These are phyloP conservation scores for Onychomys leucogaster DNA, from an alignment of 2,797 vertebrate genomes.

Conservation along the genomic window DNA sequence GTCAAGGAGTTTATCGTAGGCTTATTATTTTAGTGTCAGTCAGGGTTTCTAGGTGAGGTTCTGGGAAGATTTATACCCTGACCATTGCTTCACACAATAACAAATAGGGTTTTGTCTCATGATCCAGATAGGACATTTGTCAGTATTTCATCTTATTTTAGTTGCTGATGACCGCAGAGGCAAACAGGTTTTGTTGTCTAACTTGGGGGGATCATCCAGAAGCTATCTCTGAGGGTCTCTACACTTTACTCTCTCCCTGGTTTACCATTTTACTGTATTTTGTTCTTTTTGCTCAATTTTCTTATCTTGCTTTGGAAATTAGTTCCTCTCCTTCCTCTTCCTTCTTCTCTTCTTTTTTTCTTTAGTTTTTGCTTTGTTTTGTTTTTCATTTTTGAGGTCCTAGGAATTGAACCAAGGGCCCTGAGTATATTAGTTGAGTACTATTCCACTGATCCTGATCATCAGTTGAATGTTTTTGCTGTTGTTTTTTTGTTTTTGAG, in stretches of 20 bases:
- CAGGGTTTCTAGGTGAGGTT: background rate
- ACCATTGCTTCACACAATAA: background rate
- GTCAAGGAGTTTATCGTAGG: background rate
- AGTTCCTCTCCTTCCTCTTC: background rate
- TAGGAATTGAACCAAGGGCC: background rate
- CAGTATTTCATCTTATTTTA: slow-evolving; percentile 43
- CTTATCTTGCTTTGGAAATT: slow-evolving; percentile 35
- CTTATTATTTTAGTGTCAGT: background rate
- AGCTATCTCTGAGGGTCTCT: slow-evolving; percentile 11
- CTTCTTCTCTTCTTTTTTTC: background rate
- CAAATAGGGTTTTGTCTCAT: slow-evolving; percentile 8
- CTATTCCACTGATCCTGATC: background rate
- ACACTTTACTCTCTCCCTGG: background rate
- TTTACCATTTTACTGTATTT: background rate
- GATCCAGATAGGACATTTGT: background rate
- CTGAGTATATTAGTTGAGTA: background rate
- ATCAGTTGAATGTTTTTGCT: too few relatives aligned
- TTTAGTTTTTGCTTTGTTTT: background rate
- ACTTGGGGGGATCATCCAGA: background rate
- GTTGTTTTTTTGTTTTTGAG: background rate
- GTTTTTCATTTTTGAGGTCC: background rate
- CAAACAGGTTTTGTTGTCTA: background rate
- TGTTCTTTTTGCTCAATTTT: slow-evolving; percentile 16
- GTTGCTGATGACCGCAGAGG: slow-evolving; percentile 8
- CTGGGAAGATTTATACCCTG: background rate